Evolutionary conservation across 2,113 vertebrate genomes (phyloP), one percentile per base, ranked within the genome.

Genomic region (Odocoileus hemionus): DNA sequence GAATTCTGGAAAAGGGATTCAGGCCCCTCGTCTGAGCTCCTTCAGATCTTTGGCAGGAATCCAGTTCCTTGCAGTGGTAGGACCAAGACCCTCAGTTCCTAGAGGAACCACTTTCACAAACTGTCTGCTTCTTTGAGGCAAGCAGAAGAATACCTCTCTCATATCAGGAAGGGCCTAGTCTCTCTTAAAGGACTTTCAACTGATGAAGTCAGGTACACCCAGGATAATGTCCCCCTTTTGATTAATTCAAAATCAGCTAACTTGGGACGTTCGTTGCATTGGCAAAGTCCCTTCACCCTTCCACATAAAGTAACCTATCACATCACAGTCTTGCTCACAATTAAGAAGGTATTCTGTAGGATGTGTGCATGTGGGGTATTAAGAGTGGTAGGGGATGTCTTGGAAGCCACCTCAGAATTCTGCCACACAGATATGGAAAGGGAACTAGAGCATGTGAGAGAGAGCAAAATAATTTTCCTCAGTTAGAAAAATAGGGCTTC

Each of bases 311-410:
- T 45, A 57, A n/a, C 21, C 58, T 57, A 17, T 39, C 10, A 15
- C 33, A 78, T 50, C 70, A 16, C 16, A 33, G 5, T 52, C 33
- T 89, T 57, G 50, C 28, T 33, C 74, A 83, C 45, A 15, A 5
- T 15, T 12, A 54, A 67, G 9, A 67, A 16, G 2, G 10, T 1
- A 6, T 58, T 52, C 12, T 1, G 15, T 0, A 52, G 33, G 39
- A 5, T 19, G 23, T 47, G 19, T 23, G 17, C 7, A 10, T 13
- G 1, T 1, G 3, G 2, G 1, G 15, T 45, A 0, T 28, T 61
- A 52, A 17, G 74, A 33, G 7, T 30, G 25, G 3, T 36, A 15
- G 8, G 2, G 19, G 9, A 19, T 26, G 23, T 60, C 36, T 50
- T 78, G 10, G 43, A 60, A 86, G n/a, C 70, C 30, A 57, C 45